These are phyloP conservation scores for Sipha maydis DNA, from an alignment of 2,888 invertebrate species.

Conservation along the genomic window DNA sequence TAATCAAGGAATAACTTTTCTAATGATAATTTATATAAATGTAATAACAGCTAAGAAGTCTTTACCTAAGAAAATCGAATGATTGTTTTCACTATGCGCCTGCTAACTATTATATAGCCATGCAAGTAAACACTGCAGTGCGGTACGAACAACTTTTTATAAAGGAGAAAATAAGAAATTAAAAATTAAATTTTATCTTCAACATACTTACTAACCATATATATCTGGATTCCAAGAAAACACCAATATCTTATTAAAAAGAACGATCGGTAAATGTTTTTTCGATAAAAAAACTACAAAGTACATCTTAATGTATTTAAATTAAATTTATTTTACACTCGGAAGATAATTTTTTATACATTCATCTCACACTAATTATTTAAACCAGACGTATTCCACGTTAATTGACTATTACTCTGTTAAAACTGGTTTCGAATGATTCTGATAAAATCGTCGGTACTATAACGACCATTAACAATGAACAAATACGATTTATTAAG, in stretches of 20 bases:
- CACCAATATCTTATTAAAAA: not conserved
- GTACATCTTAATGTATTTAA: constrained; percentile 23
- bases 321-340: constrained; percentile 20
- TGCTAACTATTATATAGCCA: not conserved
- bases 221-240: not conserved
- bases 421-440: constrained; percentile 21
- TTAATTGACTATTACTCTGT: constrained; percentile 42
- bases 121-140: not conserved
- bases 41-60: too few species aligned
- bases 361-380: not conserved
- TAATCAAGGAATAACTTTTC: too few species aligned
- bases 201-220: not conserved
- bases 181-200: not conserved
- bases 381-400: not conserved
- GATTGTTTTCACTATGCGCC: not conserved
- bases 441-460: constrained; percentile 17
- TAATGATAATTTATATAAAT: too few species aligned
- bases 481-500: constrained; percentile 31
- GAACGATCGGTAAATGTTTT: not conserved
- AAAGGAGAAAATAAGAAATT: not conserved
- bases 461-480: not conserved
- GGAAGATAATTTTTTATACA: not conserved
- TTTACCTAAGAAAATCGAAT: too few species aligned
- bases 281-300: constrained; percentile 12
- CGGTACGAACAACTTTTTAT: not conserved